Evolutionary conservation across 2,797 vertebrate species (phyloP).

Genomic region (Alauda arvensis): DNA sequence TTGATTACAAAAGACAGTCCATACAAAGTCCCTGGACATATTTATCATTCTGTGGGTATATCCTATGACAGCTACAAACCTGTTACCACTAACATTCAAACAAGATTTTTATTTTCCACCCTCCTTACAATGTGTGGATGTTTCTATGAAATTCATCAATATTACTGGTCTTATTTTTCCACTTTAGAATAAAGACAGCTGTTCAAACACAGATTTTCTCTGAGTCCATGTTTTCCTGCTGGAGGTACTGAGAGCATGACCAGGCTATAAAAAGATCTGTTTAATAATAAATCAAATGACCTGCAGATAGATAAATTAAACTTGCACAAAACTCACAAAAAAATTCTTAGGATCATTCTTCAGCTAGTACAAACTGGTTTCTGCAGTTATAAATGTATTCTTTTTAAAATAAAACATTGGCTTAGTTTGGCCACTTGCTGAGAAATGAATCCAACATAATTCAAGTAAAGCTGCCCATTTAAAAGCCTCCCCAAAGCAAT

Average conservation of each 20-base stretch:
- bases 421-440: neutral
- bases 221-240: neutral
- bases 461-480: neutral
- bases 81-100: neutral
- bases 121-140: neutral
- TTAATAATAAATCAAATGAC: neutral
- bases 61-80: neutral
- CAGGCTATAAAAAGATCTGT: neutral
- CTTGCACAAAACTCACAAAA: neutral
- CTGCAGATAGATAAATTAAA: neutral
- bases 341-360: neutral
- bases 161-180: neutral
- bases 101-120: neutral
- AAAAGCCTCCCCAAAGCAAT: neutral
- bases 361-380: neutral
- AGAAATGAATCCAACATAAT: neutral
- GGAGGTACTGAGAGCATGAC: neutral
- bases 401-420: neutral
- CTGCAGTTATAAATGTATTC: neutral
- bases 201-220: neutral
- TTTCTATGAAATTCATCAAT: neutral
- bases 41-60: neutral
- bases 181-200: neutral
- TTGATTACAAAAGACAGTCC: neutral
- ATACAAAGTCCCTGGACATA: neutral